Conservation (phyloP, 1,140 invertebrate species). For the Monomorium pharaonis region DNA sequence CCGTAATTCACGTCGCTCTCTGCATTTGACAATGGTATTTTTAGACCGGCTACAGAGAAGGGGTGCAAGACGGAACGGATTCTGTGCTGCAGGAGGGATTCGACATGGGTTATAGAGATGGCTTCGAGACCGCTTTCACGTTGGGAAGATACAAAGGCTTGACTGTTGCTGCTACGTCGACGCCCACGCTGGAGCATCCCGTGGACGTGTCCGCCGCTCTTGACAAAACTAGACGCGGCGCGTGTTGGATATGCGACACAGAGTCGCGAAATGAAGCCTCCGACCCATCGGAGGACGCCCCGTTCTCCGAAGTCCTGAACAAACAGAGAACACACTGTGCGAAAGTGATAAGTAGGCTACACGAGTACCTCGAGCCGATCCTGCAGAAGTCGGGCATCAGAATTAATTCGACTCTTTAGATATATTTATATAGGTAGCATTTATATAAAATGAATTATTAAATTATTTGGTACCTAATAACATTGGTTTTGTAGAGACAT, state of each 20-base stretch:
- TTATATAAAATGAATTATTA: slow-evolving; percentile 20
- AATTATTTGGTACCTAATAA: not conserved
- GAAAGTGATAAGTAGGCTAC: slow-evolving; percentile 67
- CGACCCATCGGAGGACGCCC: slow-evolving; percentile 45
- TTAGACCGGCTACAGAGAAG: slow-evolving; percentile 85
- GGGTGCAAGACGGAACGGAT: slow-evolving; percentile 85
- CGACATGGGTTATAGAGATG: slow-evolving; percentile 86
- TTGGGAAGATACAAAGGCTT: slow-evolving; percentile 84
- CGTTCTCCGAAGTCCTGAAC: slow-evolving; percentile 67
- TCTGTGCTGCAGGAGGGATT: slow-evolving; percentile 86
- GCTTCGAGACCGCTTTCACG: slow-evolving; percentile 84
- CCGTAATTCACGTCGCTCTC: not conserved
- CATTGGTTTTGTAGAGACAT: not conserved
- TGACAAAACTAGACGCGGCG: slow-evolving; percentile 75
- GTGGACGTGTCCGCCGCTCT: slow-evolving; percentile 73
- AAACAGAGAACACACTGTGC: slow-evolving; percentile 72
- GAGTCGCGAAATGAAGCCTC: slow-evolving; percentile 47
- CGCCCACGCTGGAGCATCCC: slow-evolving; percentile 71
- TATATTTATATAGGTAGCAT: not conserved
- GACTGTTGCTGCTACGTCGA: slow-evolving; percentile 50
- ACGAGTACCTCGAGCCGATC: slow-evolving; percentile 73
- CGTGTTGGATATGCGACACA: slow-evolving; percentile 77
- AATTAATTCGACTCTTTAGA: not conserved
- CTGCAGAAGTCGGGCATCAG: slow-evolving; percentile 67
- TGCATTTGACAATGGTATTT: slow-evolving; percentile 26